A percentile compares a stretch with the other conserved stretches of the same genome.
phyloP scores from a whole-genome alignment of 2,797 vertebrate genomes.

The Eospalax fontanierii region DNA sequence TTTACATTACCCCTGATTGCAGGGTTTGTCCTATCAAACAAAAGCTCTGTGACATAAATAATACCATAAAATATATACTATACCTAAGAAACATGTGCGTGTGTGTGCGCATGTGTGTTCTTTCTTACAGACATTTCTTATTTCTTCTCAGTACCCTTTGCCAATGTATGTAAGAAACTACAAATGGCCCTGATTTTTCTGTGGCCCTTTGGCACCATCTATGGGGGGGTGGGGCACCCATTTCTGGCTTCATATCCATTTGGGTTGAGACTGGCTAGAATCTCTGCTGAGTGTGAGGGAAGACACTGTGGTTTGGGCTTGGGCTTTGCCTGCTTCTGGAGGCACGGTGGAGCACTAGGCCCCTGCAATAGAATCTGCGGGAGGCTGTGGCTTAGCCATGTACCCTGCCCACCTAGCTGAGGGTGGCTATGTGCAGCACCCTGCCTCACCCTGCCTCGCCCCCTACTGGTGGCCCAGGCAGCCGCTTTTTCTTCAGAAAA shows the following conservation, averaged over 20 bases:
- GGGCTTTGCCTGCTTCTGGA: neutral
- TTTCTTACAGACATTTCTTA: neutral
- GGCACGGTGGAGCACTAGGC: too few relatives aligned
- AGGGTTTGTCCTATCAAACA: too few relatives aligned
- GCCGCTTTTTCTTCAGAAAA: neutral
- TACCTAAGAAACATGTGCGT: too few relatives aligned
- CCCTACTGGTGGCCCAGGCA: neutral
- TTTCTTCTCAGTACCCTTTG: neutral
- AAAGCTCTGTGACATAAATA: too few relatives aligned
- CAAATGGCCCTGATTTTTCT: neutral
- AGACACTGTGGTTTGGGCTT: neutral
- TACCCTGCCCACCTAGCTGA: neutral
- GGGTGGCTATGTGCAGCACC: neutral
- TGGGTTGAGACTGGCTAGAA: too few relatives aligned
- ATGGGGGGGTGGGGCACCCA: neutral
- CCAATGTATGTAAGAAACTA: neutral
- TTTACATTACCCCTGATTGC: too few relatives aligned
- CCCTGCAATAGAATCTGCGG: fast-evolving
- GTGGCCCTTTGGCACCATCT: neutral
- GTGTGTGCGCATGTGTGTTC: neutral
- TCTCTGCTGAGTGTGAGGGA: too few relatives aligned
- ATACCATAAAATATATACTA: too few relatives aligned
- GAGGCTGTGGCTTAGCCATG: too few relatives aligned
- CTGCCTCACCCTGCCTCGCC: neutral
- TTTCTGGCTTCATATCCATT: too few relatives aligned